Evolutionary conservation across 2,797 vertebrate genomes (phyloP).

Genomic region (Ataeniobius toweri): DNA sequence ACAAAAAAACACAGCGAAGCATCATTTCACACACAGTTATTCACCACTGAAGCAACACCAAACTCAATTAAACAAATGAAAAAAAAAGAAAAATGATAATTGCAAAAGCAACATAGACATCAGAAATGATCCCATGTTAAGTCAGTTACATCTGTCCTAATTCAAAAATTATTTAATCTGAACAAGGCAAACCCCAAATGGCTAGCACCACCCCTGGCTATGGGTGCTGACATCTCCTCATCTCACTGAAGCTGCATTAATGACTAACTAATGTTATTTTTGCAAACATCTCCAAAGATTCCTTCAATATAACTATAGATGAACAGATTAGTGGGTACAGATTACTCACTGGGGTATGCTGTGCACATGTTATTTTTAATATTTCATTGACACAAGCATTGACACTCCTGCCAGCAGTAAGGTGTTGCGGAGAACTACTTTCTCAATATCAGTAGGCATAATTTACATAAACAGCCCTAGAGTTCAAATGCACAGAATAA

Average conservation of each 20-base stretch:
- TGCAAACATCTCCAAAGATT: background rate
- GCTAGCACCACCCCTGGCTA: too few relatives aligned
- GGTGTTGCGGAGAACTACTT: background rate
- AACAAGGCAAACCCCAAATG: too few relatives aligned
- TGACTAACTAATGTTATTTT: background rate
- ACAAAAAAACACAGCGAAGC: too few relatives aligned
- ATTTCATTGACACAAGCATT: background rate
- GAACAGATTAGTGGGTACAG: background rate
- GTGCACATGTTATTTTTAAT: background rate
- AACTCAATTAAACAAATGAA: too few relatives aligned
- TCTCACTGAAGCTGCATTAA: background rate
- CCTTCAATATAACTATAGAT: background rate
- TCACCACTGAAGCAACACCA: too few relatives aligned
- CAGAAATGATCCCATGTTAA: too few relatives aligned
- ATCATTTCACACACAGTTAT: too few relatives aligned
- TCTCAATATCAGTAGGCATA: background rate
- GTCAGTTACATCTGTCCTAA: too few relatives aligned
- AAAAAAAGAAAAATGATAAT: too few relatives aligned
- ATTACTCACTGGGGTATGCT: background rate
- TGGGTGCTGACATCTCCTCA: background rate
- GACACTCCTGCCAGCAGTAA: background rate
- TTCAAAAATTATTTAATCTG: too few relatives aligned
- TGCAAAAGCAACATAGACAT: too few relatives aligned
- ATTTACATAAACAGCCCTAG: background rate
- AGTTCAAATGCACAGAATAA: background rate